A percentile compares a stretch with the other conserved stretches of the same genome.
Evolutionary conservation across 2,113 vertebrate species (phyloP).

Genomic region (Macroglossus sobrinus): DNA sequence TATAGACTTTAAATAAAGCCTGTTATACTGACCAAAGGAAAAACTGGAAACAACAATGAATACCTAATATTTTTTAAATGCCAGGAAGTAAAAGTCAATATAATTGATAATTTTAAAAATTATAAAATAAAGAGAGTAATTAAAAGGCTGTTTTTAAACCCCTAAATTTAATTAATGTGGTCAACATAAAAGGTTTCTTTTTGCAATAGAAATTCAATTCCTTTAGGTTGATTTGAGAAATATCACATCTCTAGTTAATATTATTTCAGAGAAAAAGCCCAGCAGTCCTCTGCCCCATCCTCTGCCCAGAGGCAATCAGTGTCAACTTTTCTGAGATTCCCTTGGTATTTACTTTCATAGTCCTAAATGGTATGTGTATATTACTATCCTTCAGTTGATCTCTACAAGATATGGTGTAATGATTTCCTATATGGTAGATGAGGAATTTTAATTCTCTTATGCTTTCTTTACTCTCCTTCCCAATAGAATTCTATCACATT

Average conservation of each 20-base stretch:
- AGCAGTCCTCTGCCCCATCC: no score
- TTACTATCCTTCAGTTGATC: not conserved
- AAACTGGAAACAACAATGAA: not conserved
- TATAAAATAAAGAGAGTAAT: not conserved
- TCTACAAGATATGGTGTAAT: not conserved
- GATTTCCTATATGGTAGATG: not conserved
- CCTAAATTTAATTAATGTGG: not conserved
- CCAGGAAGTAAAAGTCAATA: not conserved
- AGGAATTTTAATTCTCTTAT: not conserved
- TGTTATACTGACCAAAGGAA: not conserved
- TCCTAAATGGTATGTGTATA: not conserved
- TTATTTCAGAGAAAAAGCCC: not conserved
- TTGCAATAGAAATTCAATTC: not conserved
- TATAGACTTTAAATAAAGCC: not conserved
- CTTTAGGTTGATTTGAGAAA: constrained; percentile 32
- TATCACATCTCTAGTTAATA: not conserved
- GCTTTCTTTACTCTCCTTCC: not conserved
- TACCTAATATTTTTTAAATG: not conserved
- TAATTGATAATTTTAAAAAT: not conserved
- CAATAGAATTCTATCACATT: not conserved
- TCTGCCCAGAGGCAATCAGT: not conserved
- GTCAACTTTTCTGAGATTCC: not conserved
- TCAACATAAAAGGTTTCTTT: not conserved
- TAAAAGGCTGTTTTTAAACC: not conserved
- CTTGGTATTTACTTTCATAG: not conserved